phyloP scores from a whole-genome alignment of 2,888 invertebrate genomes.

The Eledona agricola region DNA sequence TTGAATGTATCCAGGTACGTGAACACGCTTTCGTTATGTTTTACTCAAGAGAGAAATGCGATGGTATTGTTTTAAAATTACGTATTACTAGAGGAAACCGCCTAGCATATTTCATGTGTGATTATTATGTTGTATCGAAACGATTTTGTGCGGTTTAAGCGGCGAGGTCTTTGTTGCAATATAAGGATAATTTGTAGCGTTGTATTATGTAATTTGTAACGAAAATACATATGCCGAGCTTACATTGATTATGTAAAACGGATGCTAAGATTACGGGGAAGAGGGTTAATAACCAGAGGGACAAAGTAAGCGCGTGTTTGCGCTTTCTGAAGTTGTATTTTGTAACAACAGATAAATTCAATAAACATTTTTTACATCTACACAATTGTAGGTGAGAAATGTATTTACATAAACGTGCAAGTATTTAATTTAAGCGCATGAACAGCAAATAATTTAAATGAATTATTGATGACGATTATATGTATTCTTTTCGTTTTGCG shows the following conservation, averaged over 20 bases:
- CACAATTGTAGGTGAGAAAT: no score
- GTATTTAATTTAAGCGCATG: no score
- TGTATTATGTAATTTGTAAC: conserved; percentile 34
- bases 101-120: conserved; percentile 15
- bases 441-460: no score
- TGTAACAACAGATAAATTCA: no score
- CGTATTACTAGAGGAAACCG: neutral
- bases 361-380: no score
- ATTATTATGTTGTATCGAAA: conserved; percentile 19
- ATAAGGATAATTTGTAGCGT: conserved; percentile 31
- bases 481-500: no score
- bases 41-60: conserved; percentile 13
- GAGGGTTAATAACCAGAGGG: conserved; percentile 3
- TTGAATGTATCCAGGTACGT: conserved; percentile 32
- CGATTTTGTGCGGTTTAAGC: conserved; percentile 19
- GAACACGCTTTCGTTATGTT: conserved; percentile 22
- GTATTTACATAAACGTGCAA: no score
- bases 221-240: conserved; percentile 35
- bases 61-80: conserved; percentile 31
- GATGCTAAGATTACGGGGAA: conserved; percentile 15
- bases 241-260: conserved; percentile 26
- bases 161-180: conserved; percentile 26
- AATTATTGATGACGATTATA: no score
- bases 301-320: neutral
- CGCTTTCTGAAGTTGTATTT: no score